Conservation (phyloP, 2,888 invertebrate species). For the Eumerus sabulonum region DNA sequence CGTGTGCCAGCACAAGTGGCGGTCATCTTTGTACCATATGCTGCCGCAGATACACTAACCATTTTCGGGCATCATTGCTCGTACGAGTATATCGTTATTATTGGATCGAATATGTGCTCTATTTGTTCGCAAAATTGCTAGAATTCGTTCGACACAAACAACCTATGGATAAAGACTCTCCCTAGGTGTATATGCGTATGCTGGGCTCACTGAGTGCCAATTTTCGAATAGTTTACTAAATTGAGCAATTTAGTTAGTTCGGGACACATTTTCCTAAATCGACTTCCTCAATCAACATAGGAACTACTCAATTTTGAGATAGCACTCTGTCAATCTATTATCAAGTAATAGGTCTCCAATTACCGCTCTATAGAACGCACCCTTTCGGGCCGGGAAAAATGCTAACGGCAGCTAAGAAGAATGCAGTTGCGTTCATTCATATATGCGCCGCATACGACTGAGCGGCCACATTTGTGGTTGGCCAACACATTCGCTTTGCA, state of each 20-base stretch:
- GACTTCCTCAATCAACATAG: conserved; percentile 23
- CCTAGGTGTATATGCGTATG: too few species aligned
- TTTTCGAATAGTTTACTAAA: too few species aligned
- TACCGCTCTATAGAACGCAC: conserved; percentile 29
- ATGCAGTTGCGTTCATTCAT: conserved; percentile 15
- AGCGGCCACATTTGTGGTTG: conserved; percentile 41
- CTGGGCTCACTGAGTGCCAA: too few species aligned
- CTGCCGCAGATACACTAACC: conserved; percentile 35
- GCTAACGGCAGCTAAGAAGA: conserved; percentile 35
- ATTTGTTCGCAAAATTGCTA: too few species aligned
- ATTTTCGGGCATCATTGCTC: conserved; percentile 67
- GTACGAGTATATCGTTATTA: conserved; percentile 60
- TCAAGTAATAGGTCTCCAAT: conserved; percentile 40
- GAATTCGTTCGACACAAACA: too few species aligned
- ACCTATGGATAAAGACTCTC: too few species aligned
- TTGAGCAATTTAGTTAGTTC: too few species aligned
- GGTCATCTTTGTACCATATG: conserved; percentile 38
- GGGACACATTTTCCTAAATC: too few species aligned
- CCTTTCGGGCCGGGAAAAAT: conserved; percentile 44
- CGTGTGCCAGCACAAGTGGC: conserved; percentile 57
- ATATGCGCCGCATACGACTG: conserved; percentile 14
- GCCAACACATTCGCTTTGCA: not conserved
- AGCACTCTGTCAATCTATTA: conserved; percentile 35
- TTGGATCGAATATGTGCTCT: too few species aligned
- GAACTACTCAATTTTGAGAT: conserved; percentile 17